A percentile compares a stretch with the other conserved stretches of the same genome.
Evolutionary conservation across 2,113 vertebrate genomes (phyloP).

Genomic region (Aspiorhynchus laticeps): DNA sequence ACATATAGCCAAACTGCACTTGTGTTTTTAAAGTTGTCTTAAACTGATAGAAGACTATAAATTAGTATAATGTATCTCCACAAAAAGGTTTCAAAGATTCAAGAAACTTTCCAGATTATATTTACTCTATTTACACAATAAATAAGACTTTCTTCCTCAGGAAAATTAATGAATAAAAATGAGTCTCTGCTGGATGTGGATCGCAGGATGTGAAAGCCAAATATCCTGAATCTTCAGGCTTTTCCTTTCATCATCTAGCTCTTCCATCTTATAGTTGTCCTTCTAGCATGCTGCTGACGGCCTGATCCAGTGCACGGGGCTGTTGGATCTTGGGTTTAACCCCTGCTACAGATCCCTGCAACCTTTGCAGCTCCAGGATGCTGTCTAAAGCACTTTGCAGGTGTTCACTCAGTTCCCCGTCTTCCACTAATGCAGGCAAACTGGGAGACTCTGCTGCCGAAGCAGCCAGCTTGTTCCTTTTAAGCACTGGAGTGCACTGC

Average conservation of each 20-base stretch:
- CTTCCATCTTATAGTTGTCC: slow-evolving; percentile 68
- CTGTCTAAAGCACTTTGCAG: slow-evolving; percentile 84
- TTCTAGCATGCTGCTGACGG: slow-evolving; percentile 75
- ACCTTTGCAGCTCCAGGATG: slow-evolving; percentile 80
- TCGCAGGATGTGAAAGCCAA: background rate
- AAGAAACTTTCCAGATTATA: background rate
- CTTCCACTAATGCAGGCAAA: slow-evolving; percentile 66
- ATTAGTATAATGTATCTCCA: background rate
- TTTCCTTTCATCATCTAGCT: slow-evolving; percentile 41
- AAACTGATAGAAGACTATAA: slow-evolving; percentile 9
- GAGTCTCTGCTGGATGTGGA: background rate
- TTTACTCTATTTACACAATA: background rate
- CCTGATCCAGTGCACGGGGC: slow-evolving; percentile 70
- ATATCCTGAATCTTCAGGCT: slow-evolving; percentile 53
- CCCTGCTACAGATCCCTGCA: slow-evolving; percentile 72
- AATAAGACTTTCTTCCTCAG: background rate
- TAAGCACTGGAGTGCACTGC: slow-evolving; percentile 40
- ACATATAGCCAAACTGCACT: slow-evolving; percentile 11
- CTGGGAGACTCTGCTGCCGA: background rate
- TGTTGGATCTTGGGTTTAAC: slow-evolving; percentile 56
- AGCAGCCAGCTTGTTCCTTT: slow-evolving; percentile 50
- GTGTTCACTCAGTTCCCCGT: slow-evolving; percentile 77
- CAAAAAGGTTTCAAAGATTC: slow-evolving; percentile 1
- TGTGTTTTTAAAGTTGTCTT: background rate
- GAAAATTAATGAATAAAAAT: background rate